Percentiles rank a stretch among this genome's conserved stretches.
These are phyloP conservation scores for Passer montanus DNA, from an alignment of 2,113 vertebrate genomes.

Conservation along the genomic window DNA sequence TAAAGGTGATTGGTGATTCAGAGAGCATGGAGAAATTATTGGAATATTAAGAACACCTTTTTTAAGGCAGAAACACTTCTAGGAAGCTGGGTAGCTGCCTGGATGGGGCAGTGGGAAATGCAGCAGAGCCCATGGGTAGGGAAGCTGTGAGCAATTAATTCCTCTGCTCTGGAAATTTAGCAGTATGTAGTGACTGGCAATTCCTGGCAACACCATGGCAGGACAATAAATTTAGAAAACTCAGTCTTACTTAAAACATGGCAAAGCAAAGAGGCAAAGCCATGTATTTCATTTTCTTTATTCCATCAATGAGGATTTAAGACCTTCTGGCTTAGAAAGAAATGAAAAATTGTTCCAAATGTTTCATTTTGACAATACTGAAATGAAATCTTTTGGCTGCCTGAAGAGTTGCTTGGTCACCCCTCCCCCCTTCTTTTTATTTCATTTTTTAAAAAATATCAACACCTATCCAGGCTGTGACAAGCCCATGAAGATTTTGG, in stretches of 20 bases:
- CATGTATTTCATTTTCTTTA: neutral
- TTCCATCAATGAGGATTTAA: neutral
- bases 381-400: neutral
- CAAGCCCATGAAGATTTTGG: neutral
- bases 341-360: neutral
- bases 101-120: neutral
- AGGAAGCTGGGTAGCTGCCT: neutral
- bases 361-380: neutral
- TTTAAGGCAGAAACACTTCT: neutral
- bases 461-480: neutral
- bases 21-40: neutral
- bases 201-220: neutral
- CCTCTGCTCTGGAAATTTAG: neutral
- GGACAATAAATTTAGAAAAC: neutral
- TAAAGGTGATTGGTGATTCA: neutral
- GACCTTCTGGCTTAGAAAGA: neutral
- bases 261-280: neutral
- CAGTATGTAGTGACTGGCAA: neutral
- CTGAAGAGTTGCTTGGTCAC: neutral
- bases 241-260: neutral
- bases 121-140: neutral
- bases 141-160: neutral
- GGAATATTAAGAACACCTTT: neutral
- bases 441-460: too few relatives aligned
- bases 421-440: fast-evolving